A percentile compares a stretch with the other conserved stretches of the same genome.
These are phyloP conservation scores for Chaetorhynchus papuensis DNA, from an alignment of 2,113 vertebrate genomes.

Conservation along the genomic window DNA sequence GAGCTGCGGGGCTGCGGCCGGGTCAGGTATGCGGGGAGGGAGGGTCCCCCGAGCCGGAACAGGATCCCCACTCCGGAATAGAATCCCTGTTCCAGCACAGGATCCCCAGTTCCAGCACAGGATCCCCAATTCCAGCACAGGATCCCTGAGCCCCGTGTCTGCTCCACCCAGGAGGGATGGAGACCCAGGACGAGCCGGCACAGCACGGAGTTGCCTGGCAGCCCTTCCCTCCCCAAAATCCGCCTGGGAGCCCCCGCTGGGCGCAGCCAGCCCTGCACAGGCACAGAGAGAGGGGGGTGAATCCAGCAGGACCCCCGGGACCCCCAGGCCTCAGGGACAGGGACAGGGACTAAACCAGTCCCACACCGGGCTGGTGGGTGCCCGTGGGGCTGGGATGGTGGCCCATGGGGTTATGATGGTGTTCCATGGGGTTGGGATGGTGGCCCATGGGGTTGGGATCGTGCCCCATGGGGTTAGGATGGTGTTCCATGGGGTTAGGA, in stretches of 20 bases:
- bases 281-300: background rate
- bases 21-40: background rate
- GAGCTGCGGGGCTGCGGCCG: background rate
- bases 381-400: background rate
- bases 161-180: background rate
- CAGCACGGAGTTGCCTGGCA: no score
- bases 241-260: background rate
- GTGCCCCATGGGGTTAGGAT: background rate
- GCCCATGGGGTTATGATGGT: background rate
- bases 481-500: no score
- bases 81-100: fast-evolving
- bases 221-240: background rate
- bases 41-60: background rate
- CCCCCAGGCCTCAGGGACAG: background rate
- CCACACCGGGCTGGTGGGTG: background rate
- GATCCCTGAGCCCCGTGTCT: fast-evolving
- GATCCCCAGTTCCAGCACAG: background rate
- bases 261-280: no score
- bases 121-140: background rate
- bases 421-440: background rate
- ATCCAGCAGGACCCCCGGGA: background rate
- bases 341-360: background rate
- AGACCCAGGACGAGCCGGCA: background rate
- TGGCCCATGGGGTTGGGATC: background rate
- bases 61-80: fast-evolving